These are phyloP conservation scores for Lepidurus apus DNA, from an alignment of 1,140 invertebrate genomes.

Conservation along the genomic window DNA sequence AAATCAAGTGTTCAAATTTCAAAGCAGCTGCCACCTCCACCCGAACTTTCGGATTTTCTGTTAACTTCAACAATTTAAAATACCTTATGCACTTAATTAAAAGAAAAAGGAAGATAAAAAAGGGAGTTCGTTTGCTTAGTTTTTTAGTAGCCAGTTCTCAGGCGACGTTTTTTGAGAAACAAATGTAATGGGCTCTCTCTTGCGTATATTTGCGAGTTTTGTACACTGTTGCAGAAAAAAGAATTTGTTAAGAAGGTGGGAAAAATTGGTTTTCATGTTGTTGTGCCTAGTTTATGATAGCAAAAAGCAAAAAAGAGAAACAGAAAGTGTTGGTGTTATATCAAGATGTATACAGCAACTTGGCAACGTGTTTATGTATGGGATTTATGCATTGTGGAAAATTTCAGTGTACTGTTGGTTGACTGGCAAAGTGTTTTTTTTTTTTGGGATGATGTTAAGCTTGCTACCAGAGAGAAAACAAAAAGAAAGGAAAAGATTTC, in stretches of 20 bases:
- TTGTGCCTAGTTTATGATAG: slow-evolving; percentile 2
- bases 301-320: neutral
- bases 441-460: neutral
- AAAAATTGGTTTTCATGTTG: neutral
- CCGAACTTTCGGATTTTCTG: neutral
- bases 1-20: neutral
- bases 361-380: neutral
- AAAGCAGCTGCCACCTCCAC: neutral
- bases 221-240: neutral
- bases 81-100: neutral
- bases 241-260: neutral
- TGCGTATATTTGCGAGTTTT: slow-evolving; percentile 6
- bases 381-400: neutral
- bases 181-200: slow-evolving; percentile 1
- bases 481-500: slow-evolving; percentile 5
- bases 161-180: slow-evolving; percentile 4
- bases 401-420: neutral
- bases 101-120: neutral
- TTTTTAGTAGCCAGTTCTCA: neutral
- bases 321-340: neutral
- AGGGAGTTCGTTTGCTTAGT: neutral
- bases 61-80: neutral
- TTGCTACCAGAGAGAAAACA: neutral
- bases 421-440: neutral
- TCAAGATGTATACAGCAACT: slow-evolving; percentile 1